A percentile compares a stretch with the other conserved stretches of the same genome.
Evolutionary conservation across 1,140 invertebrate species (phyloP).

Genomic region (Drosophila insularis): DNA sequence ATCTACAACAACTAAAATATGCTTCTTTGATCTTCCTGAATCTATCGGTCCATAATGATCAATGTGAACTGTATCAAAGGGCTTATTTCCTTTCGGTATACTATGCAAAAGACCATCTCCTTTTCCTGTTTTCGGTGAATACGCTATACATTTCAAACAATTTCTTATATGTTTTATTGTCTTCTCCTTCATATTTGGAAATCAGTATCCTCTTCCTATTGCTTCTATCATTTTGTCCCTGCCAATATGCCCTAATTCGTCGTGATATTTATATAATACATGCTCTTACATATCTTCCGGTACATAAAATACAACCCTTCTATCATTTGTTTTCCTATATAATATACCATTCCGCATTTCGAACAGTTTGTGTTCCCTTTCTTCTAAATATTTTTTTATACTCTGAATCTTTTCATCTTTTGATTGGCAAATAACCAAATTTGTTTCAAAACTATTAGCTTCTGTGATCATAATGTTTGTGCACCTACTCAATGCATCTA

Average conservation of each 20-base stretch:
- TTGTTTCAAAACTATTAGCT: neutral
- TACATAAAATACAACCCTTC: too few species aligned
- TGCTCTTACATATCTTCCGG: too few species aligned
- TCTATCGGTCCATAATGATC: too few species aligned
- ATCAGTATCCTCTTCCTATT: conserved; percentile 15
- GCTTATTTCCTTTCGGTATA: conserved; percentile 48
- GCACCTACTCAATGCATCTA: conserved; percentile 44
- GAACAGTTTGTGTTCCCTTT: neutral
- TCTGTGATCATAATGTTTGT: neutral
- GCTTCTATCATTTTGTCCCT: conserved; percentile 49
- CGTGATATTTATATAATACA: too few species aligned
- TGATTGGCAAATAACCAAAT: neutral
- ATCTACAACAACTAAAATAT: too few species aligned
- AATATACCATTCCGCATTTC: too few species aligned
- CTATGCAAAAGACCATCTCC: conserved; percentile 55
- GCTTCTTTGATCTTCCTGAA: neutral
- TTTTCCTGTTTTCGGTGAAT: conserved; percentile 36
- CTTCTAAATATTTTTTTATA: neutral
- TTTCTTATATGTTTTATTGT: conserved; percentile 27
- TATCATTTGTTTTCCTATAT: too few species aligned
- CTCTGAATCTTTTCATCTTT: neutral
- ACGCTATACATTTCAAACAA: conserved; percentile 59
- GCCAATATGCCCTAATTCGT: too few species aligned
- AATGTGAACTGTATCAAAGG: neutral
- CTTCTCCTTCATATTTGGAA: too few species aligned